Base-by-base conservation (phyloP, 2,888 invertebrate genomes). In the Andricus quercusramuli region DNA sequence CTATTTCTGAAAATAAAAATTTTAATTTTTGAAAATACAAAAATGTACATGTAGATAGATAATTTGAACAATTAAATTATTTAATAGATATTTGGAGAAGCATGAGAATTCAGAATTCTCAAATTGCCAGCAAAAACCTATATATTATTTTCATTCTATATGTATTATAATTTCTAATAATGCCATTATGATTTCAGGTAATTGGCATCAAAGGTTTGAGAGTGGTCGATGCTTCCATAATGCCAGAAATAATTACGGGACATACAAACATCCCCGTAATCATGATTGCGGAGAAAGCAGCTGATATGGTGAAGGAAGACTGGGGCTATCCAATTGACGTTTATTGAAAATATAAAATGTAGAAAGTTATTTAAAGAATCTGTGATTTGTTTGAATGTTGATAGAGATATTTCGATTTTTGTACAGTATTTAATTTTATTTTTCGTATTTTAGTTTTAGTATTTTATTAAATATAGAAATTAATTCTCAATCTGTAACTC, bases 241-340 rank as follows among this genome's bases (percentile, higher is more conserved):
- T 96, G 91, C 96, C 96, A 0, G 93, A 93, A 81, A 94, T 95
- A 9, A 93, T 94, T 70, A 94, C 94, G 1, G 95, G 95, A 1
- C 95, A 96, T 89, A 95, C 95, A 0, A 95, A 95, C 85, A 95
- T 95, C 4, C 95, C 95, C 11, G 94, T 94, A 0, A 94, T 95
- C 56, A 96, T 96, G 96, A 95, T 96, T 76, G 96, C 94, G 0
- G 96, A 96, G 92, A 96, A 95, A 88, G 95, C 94, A 5, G 94
- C 95, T 0, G 95, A 95, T 89, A 93, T 95, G 91, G 94, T 96
- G 37, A 95, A 94, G 87, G 88, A 91, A 78, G 93, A 93, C 79
- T 95, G 95, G 95, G 88, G 89, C 37, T 88, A 87, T 70, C 82
- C 74, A 37, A 37, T 20, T 74, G 20, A 74, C 11, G 11, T 11